Base-by-base conservation (phyloP, 30 jellyfish, hydroid and myxozoan genomes). In the Nemopilema nomurai region DNA sequence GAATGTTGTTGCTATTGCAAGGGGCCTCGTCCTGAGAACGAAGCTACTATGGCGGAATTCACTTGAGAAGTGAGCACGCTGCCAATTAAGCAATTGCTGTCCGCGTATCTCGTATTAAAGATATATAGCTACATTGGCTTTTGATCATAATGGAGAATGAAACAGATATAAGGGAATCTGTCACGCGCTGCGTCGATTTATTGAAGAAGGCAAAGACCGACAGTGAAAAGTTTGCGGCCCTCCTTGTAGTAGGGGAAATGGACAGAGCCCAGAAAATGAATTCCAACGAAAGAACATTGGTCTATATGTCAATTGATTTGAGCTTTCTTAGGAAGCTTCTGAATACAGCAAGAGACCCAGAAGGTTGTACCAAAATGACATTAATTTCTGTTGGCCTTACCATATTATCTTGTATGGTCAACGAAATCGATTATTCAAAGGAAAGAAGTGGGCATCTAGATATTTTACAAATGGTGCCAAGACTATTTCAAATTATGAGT, bases 211-310 rank as follows among this genome's bases (percentile, higher is more conserved):
- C 90, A 25, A 29, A 51, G 69, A 80, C 82, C 1, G 90, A 80
- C 51, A 72, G 69, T 24, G 90, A 80, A 26, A 67, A 80, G 31
- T 67, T 80, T 67, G 82, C 90, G 32, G 82, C 90, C 32, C 77
- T 80, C 16, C 77, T 80, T 18, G 49, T 80, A 20, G 62, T 49
- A 0, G 90, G 82, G 6, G 52, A 80, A 33, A 24, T 70, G 23
- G 90, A 49, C 23, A 80, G 67, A 72, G 33, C 25, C 13, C 22
- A 25, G 24, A 66, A 80, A 64, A 22, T 66, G 16, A 67, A 25
- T n/a, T 31, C 64, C 4, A n/a, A 23, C 7, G 82, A 80, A 52
- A 72, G 77, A 25, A 80, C 19, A n/a, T 18, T 24, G 0, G 77
- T 80, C 41, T 67, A 63, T 26, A 63, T 28, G 22, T 80, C 83